Base-by-base conservation (phyloP, 1,140 invertebrate species). In the Antheraea pernyi region DNA sequence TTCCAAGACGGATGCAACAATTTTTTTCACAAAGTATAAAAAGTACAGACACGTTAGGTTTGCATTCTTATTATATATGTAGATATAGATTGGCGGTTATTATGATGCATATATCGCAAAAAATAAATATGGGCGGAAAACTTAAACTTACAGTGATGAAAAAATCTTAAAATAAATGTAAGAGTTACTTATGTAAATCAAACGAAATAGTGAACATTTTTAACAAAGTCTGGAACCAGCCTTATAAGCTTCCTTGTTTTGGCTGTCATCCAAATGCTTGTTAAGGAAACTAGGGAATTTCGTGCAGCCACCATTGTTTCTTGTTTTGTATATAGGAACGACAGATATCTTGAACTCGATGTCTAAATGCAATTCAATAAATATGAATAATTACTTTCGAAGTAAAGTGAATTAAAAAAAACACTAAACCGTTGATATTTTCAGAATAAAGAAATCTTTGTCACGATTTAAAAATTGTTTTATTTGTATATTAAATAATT, bases 261-360 rank as follows among this genome's bases (percentile, higher is more conserved):
- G 86, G 86, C 85, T 71, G 66, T 76, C 76, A 80, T 86, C 85
- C 86, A 89, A 87, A 63, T 82, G 84, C 86, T 89, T 89, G 86
- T 89, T 86, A 87, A 85, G 83, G 86, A 86, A 89, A 80, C 79
- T 81, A 73, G 75, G 73, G 81, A 83, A 75, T 86, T 86, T 81
- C 81, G 79, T 67, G 75, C 59, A 82, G 76, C 81, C 77, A 79
- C 74, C 73, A 80, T 83, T 84, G 82, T 81, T 85, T 85, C 83
- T 87, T 82, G 80, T 82, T 85, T 78, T 82, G 77, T 76, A 82
- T 68, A 79, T 79, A 74, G 69, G 65, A 59, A 22, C 22, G 68
- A 73, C 68, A 67, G 63, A 18, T 39, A 46, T 19, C 37, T 19
- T 65, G 19, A 65, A 42, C n/a, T 22, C 42, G 16, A 48, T 46